Percentiles rank a stretch among this genome's conserved stretches.
phyloP scores from a whole-genome alignment of 2,888 invertebrate species.

The Lasioglossum morio region DNA sequence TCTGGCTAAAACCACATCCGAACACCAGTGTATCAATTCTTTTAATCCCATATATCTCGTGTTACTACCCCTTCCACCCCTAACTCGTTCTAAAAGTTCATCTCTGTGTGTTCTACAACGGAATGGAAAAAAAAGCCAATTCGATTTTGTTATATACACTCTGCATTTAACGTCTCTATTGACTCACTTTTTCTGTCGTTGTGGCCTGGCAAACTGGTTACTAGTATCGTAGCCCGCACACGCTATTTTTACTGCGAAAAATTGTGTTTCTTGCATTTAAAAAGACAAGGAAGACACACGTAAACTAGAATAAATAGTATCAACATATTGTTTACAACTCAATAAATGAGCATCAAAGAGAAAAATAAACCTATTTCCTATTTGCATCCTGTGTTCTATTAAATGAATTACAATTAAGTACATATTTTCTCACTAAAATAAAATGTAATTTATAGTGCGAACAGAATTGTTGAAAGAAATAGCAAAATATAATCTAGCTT shows the following conservation, averaged over 20 bases:
- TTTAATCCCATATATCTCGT: slow-evolving; percentile 24
- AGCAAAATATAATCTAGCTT: background rate
- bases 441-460: background rate
- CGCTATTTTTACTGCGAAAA: background rate
- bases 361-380: background rate
- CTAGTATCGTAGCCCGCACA: background rate
- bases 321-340: background rate
- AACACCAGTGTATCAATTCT: slow-evolving; percentile 22
- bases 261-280: background rate
- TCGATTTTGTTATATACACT: slow-evolving; percentile 24
- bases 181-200: slow-evolving; percentile 7
- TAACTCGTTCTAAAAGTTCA: slow-evolving; percentile 25
- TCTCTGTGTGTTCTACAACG: slow-evolving; percentile 11
- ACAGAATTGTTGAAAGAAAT: slow-evolving; percentile 4
- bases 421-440: background rate
- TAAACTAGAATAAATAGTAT: background rate
- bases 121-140: slow-evolving; percentile 27
- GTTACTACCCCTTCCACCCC: background rate
- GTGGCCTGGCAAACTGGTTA: background rate
- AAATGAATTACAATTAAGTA: background rate
- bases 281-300: background rate
- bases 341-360: background rate
- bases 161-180: slow-evolving; percentile 1
- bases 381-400: background rate
- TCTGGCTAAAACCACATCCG: background rate